Conservation (phyloP, 2,888 invertebrate genomes). For the Cremastobaeus sp. region DNA sequence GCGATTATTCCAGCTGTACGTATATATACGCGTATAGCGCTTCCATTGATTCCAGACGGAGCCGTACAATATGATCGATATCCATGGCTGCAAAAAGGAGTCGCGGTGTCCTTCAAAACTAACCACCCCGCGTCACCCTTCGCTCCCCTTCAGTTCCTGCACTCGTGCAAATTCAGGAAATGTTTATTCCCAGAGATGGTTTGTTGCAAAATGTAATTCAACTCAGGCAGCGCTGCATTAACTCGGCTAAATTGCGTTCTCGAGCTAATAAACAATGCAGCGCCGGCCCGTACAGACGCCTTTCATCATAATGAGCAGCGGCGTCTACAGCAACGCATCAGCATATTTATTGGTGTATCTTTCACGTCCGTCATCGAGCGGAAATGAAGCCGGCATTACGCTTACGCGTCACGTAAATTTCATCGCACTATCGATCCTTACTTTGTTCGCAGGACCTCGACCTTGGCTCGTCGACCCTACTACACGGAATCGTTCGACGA, state of each 20-base stretch:
- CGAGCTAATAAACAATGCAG: too few relatives aligned
- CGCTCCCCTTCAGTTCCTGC: too few relatives aligned
- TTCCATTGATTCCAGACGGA: conserved; percentile 44
- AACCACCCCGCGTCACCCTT: background rate
- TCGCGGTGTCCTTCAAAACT: conserved; percentile 33
- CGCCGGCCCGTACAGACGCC: too few relatives aligned
- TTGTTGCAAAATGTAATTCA: too few relatives aligned
- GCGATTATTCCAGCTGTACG: conserved; percentile 42
- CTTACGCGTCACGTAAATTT: conserved; percentile 55
- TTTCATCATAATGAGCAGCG: conserved; percentile 25
- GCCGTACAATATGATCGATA: conserved; percentile 43
- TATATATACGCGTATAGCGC: conserved; percentile 27
- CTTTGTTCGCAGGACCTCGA: conserved; percentile 69
- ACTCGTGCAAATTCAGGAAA: too few relatives aligned
- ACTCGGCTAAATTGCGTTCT: too few relatives aligned
- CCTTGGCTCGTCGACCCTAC: conserved; percentile 71
- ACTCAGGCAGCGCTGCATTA: too few relatives aligned
- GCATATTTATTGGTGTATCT: conserved; percentile 40
- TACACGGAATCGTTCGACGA: conserved; percentile 50
- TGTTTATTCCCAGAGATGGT: too few relatives aligned
- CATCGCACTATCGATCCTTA: conserved; percentile 68
- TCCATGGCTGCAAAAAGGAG: conserved; percentile 24
- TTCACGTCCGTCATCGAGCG: conserved; percentile 36
- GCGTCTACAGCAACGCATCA: conserved; percentile 2
- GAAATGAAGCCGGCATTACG: conserved; percentile 50